phyloP scores from a whole-genome alignment of 2,113 vertebrate genomes.

The Polypterus bichir region DNA sequence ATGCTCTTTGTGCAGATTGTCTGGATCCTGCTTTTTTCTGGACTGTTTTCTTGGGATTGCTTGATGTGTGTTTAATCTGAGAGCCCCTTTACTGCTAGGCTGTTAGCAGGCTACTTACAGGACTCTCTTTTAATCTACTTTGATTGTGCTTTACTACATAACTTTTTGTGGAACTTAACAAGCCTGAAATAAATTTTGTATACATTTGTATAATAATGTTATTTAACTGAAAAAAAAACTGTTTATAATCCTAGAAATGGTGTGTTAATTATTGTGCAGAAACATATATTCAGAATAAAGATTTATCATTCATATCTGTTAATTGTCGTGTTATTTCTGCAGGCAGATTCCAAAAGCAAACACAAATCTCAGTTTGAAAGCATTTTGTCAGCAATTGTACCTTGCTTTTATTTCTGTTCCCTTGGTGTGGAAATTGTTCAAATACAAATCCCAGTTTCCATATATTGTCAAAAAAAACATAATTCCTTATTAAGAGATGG shows the following conservation, averaged over 20 bases:
- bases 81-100: conserved; percentile 29
- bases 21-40: conserved; percentile 59
- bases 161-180: conserved; percentile 89
- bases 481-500: too few relatives aligned
- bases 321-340: conserved; percentile 15
- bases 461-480: too few relatives aligned
- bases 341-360: too few relatives aligned
- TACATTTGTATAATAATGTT: conserved; percentile 97
- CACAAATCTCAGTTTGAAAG: too few relatives aligned
- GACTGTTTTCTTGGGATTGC: conserved; percentile 51
- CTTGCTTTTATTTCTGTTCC: too few relatives aligned
- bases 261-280: conserved; percentile 93
- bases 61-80: conserved; percentile 46
- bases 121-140: conserved; percentile 44
- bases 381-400: too few relatives aligned
- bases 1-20: conserved; percentile 49
- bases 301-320: conserved; percentile 65
- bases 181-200: conserved; percentile 89
- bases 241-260: conserved; percentile 83
- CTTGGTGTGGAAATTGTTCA: too few relatives aligned
- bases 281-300: conserved; percentile 98
- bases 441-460: too few relatives aligned
- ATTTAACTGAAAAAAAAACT: conserved; percentile 62
- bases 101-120: conserved; percentile 27
- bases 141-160: conserved; percentile 79